Base-by-base conservation (phyloP, 2,888 invertebrate species). In the Macrophya alboannulata region DNA sequence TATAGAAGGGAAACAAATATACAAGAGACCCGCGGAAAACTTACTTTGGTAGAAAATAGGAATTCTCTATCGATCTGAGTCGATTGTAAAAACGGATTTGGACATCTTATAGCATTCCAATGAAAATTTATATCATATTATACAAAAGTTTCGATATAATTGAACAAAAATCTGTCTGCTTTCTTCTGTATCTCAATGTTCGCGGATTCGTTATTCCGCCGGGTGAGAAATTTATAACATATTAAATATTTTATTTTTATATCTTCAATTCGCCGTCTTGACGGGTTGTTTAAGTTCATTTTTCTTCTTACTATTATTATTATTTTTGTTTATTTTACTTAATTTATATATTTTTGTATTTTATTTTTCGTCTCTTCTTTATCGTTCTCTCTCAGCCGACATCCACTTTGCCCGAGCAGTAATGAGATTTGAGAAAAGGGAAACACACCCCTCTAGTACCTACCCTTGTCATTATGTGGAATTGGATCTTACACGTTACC, bases 391-490 rank as follows among this genome's bases (percentile, higher is more conserved):
- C 76, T 77, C 84, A 59, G 59, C 65, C 51, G 76, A 62, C 43
- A 85, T 82, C 83, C 72, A 48, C 82, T 76, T 84, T 62, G 68
- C 82, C 55, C 71, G 62, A 62, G 81, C 62, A 81, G 81, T 81
- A 81, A 81, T 81, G 81, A 81, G 81, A 81, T 81, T 81, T 81
- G 43, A 62, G 59, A 81, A 79, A 84, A 45, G 83, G 84, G 85
- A 68, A 68, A 71, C 83, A 71, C 83, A 68, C 83, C 83, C 68
- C 48, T 83, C 55, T 83, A 83, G 83, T 71, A 83, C 86, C 81
- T 71, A 83, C 86, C 81, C 85, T 84, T 82, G 84, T 79, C n/a
- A 86, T 86, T 86, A 86, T 86, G 68, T 43, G 71, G 87, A 87
- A 89, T 86, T 87, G 86, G 72, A 86, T 84, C 59, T 83, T 83